Evolutionary conservation across 2,113 vertebrate species (phyloP).

Genomic region (Oostethus manadensis): DNA sequence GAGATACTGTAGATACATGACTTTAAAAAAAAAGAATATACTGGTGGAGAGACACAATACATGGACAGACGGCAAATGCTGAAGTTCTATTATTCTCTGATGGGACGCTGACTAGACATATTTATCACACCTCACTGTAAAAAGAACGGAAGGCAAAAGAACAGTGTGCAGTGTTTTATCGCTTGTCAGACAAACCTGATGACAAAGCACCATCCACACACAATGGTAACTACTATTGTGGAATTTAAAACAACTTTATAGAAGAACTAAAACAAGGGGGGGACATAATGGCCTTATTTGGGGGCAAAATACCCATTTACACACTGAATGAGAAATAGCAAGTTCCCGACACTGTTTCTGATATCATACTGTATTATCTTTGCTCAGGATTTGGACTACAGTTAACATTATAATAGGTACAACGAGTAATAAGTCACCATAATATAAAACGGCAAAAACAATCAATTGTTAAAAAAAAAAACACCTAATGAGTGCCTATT

Average conservation of each 20-base stretch:
- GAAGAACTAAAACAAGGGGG: slow-evolving; percentile 27
- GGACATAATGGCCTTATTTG: slow-evolving; percentile 36
- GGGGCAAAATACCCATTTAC: background rate
- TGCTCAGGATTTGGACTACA: background rate
- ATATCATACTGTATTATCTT: background rate
- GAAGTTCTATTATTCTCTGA: slow-evolving; percentile 55
- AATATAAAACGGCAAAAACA: too few species aligned
- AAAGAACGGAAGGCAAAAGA: slow-evolving; percentile 30
- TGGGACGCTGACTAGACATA: slow-evolving; percentile 62
- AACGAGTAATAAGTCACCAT: too few species aligned
- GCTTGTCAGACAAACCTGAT: slow-evolving; percentile 62
- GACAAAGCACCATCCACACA: slow-evolving; percentile 58
- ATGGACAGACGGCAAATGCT: slow-evolving; percentile 48
- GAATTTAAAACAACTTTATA: slow-evolving; percentile 38
- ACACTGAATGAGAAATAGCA: background rate
- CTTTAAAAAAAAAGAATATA: slow-evolving; percentile 37
- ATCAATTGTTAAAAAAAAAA: too few species aligned
- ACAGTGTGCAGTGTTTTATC: slow-evolving; percentile 18
- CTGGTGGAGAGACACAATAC: slow-evolving; percentile 41
- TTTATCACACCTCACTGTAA: slow-evolving; percentile 57
- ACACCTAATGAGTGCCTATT: too few species aligned
- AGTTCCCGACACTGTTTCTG: background rate
- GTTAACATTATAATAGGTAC: too few species aligned
- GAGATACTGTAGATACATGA: slow-evolving; percentile 6
- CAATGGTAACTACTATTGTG: slow-evolving; percentile 42